Base-by-base conservation (phyloP, 1,140 invertebrate genomes). In the Hermetia illucens region DNA sequence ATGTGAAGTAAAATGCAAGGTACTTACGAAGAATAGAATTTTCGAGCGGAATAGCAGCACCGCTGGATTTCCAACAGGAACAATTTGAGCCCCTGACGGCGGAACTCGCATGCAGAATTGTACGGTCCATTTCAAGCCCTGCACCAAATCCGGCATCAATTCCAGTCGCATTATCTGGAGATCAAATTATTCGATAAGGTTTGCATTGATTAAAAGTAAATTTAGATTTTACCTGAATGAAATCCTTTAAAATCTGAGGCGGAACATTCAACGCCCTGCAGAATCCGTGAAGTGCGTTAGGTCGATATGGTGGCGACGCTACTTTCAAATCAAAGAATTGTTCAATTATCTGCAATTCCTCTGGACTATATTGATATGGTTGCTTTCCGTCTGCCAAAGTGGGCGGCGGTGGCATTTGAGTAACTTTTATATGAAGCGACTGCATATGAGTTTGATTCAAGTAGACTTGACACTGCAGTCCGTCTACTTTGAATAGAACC, bases 321-420 rank as follows among this genome's bases (percentile, higher is more conserved):
- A 88, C 89, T 51, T 87, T 77, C 5, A 74, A 74, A 50, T 94
- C 89, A 66, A 95, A 95, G 63, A 89, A 95, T 49, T 82, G 83
- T 61, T 95, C 88, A 46, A 95, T 71, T 19, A 88, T 74, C 65
- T 89, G 67, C 8, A 65, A 53, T 48, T 95, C 90, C 42, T 96
- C 91, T 1, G 71, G 51, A 13, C 71, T 77, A 79, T 88, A 93
- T 43, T 82, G 79, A 50, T 90, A 87, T 52, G 84, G 81, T 50
- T 77, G 76, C 41, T 94, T 90, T 36, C 44, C 44, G 21, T 61
- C 58, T 5, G 54, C 56, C 38, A 45, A 49, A 3, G 53, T 37
- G 13, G 35, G 27, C 27, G 42, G 44, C n/a, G 17, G 38, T 5
- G 82, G 76, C 45, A 81, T 59, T 6, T 84, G 79, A 29, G 79